These are phyloP conservation scores for Tenrec ecaudatus DNA, from an alignment of 2,113 vertebrate species.

Conservation along the genomic window DNA sequence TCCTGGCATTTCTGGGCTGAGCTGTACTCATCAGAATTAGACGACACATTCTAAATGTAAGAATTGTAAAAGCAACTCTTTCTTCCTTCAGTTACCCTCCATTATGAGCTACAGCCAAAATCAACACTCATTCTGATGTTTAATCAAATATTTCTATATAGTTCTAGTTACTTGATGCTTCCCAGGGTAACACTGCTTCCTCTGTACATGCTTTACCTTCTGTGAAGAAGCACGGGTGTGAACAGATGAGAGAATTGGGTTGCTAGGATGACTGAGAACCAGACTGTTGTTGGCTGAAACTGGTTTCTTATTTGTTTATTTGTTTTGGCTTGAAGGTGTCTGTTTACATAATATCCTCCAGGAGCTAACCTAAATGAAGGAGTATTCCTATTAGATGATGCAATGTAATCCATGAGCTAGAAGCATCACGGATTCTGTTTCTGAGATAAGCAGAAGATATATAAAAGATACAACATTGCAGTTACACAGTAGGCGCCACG, in stretches of 20 bases:
- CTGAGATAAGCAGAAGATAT: neutral
- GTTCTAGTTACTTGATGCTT: neutral
- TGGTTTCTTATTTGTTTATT: neutral
- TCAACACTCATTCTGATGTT: neutral
- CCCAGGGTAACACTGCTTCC: neutral
- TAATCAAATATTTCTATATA: neutral
- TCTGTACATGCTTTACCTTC: neutral
- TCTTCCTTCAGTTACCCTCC: neutral
- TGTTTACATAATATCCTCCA: neutral
- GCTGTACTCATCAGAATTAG: neutral
- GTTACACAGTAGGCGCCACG: too few species aligned
- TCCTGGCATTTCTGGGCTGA: neutral
- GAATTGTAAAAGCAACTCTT: neutral
- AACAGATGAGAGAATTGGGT: neutral
- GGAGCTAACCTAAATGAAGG: neutral
- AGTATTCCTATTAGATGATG: neutral
- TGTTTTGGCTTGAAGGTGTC: neutral
- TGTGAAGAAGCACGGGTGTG: neutral
- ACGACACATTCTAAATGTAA: neutral
- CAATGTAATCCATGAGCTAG: neutral
- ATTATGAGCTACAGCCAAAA: neutral
- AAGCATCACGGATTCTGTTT: neutral
- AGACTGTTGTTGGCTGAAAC: neutral
- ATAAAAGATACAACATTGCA: fast-evolving
- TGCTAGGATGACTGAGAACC: neutral